Evolutionary conservation across 2,888 invertebrate species (phyloP).

Genomic region (Ochlodes sylvanus): DNA sequence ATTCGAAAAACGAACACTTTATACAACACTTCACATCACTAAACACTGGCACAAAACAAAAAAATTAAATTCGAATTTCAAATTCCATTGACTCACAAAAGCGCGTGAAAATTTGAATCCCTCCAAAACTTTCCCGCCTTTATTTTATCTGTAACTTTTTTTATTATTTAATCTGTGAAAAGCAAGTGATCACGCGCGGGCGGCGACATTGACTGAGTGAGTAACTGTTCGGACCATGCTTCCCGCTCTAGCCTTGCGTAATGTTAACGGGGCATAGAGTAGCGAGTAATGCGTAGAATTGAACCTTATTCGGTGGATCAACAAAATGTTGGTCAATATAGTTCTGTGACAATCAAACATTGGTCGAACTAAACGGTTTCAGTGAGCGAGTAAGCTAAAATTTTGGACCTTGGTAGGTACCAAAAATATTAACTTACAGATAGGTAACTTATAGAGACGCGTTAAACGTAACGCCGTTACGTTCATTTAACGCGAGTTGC

Average conservation of each 20-base stretch:
- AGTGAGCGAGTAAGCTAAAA: no score
- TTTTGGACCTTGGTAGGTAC: no score
- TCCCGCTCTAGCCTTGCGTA: constrained; percentile 75
- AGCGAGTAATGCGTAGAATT: constrained; percentile 68
- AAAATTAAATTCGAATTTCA: constrained; percentile 31
- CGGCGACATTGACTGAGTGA: constrained; percentile 60
- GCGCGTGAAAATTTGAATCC: not conserved
- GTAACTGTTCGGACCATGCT: constrained; percentile 61
- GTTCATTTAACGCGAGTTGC: no score
- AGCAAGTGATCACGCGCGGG: constrained; percentile 58
- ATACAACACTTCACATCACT: constrained; percentile 47
- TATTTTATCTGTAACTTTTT: constrained; percentile 51
- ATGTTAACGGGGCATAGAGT: constrained; percentile 80
- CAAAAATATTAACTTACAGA: no score
- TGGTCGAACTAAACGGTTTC: constrained; percentile 1
- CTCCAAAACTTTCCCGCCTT: constrained; percentile 40
- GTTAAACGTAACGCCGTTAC: no score
- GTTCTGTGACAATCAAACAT: constrained; percentile 3
- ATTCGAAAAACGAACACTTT: constrained; percentile 29
- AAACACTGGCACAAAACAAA: constrained; percentile 31
- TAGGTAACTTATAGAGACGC: no score
- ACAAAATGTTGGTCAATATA: constrained; percentile 29
- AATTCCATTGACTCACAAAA: constrained; percentile 1
- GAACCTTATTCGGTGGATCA: constrained; percentile 43
- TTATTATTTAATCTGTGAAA: constrained; percentile 33